phyloP scores from a whole-genome alignment of 2,888 invertebrate species.

The Pollenia labialis region DNA sequence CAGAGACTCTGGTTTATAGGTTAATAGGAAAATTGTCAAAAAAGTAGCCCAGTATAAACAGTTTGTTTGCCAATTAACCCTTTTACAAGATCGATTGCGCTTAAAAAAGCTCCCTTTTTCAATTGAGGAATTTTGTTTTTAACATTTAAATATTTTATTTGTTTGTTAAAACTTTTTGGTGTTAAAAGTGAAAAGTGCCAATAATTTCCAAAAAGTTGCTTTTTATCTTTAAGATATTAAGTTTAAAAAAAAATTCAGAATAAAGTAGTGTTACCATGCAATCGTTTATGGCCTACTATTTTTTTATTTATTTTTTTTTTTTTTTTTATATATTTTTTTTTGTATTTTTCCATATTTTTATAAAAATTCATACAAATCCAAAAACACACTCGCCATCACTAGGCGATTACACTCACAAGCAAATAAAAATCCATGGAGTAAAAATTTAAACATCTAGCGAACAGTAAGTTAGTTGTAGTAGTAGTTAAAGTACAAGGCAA shows the following conservation, averaged over 20 bases:
- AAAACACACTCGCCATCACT: background rate
- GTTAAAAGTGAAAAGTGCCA: too few species aligned
- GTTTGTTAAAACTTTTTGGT: too few species aligned
- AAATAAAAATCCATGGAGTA: slow-evolving; percentile 39
- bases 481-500: slow-evolving; percentile 64
- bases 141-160: too few species aligned
- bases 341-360: slow-evolving; percentile 49
- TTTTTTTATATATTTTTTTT: slow-evolving; percentile 39
- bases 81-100: too few species aligned
- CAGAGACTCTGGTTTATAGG: too few species aligned
- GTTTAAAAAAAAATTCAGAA: background rate
- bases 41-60: too few species aligned
- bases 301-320: slow-evolving; percentile 40
- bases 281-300: slow-evolving; percentile 62
- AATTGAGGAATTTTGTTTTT: too few species aligned
- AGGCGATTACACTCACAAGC: slow-evolving; percentile 23
- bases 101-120: too few species aligned
- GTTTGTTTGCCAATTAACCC: too few species aligned
- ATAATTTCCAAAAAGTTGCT: too few species aligned
- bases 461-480: slow-evolving; percentile 57
- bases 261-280: slow-evolving; percentile 41
- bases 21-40: too few species aligned
- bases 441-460: slow-evolving; percentile 44
- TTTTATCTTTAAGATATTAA: too few species aligned
- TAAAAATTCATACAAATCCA: background rate